These are phyloP conservation scores for Eristalis arbustorum DNA, from an alignment of 2,888 invertebrate genomes.

Conservation along the genomic window DNA sequence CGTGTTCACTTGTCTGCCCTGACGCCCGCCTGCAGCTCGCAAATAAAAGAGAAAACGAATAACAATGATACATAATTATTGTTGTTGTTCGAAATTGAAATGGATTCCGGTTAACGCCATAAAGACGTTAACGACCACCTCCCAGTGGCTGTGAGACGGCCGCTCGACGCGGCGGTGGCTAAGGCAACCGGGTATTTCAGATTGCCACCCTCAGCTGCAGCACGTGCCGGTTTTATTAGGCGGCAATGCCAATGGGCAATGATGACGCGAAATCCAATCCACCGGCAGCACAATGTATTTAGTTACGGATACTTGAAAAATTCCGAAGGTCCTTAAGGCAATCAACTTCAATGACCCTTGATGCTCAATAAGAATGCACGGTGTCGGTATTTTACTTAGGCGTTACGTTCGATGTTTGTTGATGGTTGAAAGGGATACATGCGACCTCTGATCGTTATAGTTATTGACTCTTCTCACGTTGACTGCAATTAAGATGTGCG, in stretches of 20 bases:
- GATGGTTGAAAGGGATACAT: conserved; percentile 39
- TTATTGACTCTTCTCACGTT: conserved; percentile 33
- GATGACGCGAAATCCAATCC: conserved; percentile 34
- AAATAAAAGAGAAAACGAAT: conserved; percentile 39
- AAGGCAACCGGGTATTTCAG: conserved; percentile 8
- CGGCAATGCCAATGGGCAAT: conserved; percentile 30
- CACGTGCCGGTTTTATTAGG: conserved; percentile 68
- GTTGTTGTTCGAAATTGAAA: conserved; percentile 65
- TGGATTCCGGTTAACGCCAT: conserved; percentile 70
- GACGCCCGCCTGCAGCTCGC: conserved; percentile 55
- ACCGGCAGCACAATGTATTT: conserved; percentile 32
- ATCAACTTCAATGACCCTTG: conserved; percentile 51
- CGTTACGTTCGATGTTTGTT: conserved; percentile 42
- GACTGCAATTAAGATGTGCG: conserved; percentile 1
- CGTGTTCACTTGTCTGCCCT: conserved; percentile 62
- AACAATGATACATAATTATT: conserved; percentile 69
- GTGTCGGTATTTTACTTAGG: conserved; percentile 42
- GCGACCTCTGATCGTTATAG: background rate
- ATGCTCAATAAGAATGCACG: conserved; percentile 17
- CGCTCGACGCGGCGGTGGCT: background rate
- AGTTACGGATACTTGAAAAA: conserved; percentile 62
- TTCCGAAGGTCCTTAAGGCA: conserved; percentile 52
- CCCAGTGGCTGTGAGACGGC: conserved; percentile 20
- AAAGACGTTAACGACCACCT: conserved; percentile 64
- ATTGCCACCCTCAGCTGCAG: conserved; percentile 53